Evolutionary conservation across 2,797 vertebrate genomes (phyloP), one percentile per base, ranked within the genome.

Genomic region (Eulemur mongoz): DNA sequence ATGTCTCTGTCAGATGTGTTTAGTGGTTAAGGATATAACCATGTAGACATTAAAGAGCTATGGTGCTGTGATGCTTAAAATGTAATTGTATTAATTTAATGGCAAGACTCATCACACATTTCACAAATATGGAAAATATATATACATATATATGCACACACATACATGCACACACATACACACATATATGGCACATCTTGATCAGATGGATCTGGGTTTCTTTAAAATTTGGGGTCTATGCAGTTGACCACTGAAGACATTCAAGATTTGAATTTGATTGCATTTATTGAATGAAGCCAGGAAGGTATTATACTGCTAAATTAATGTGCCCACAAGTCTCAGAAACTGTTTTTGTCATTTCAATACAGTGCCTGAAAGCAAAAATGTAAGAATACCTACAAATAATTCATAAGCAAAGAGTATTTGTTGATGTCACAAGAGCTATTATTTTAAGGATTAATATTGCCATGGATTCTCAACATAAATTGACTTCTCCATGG

Each of bases 321-420:
- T 87, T 89, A 70, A 67, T 30, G 52, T 72, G 52, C 40, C 40
- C 61, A 54, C 8, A 27, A 88, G 91, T 95, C n/a, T 57, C 81
- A 91, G 54, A 72, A 87, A 75, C n/a, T 23, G 40, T n/a, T 87
- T 89, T 67, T 93, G n/a, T 80, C 40, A 70, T 69, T 96, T 93
- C 23, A 50, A 50, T 59, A 45, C 10, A 73, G 61, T 86, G 35
- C 11, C 35, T 94, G 59, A 80, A 89, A 73, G 50, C 15, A 70
- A 82, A 59, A 76, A 30, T 73, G 6, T 84, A 65, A 92, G 27
- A 81, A 82, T 89, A 73, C 38, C 23, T 54, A 81, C 67, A 73
- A 50, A 65, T 23, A 84, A 70, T 87, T 87, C 40, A 85, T 82
- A 84, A 32, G 27, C 10, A 88, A 48, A 65, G 32, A 69, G 50